phyloP scores from a whole-genome alignment of 23 tunicate genomes.

The Trididemnum clinides region DNA sequence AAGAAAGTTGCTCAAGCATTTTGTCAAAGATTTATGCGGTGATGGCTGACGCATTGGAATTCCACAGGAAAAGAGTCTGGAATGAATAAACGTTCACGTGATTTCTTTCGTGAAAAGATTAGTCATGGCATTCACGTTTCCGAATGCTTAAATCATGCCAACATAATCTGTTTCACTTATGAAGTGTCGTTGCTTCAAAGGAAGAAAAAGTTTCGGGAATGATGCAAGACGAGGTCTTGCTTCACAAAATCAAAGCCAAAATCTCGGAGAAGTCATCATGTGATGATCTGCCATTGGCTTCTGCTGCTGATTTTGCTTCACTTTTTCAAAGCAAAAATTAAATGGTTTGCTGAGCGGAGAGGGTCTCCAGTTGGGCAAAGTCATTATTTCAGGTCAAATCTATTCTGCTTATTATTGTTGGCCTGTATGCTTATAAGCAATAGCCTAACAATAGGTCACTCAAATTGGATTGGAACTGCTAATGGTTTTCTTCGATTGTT shows the following conservation, averaged over 20 bases:
- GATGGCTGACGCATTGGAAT: conserved; percentile 1
- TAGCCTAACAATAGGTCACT: too few relatives aligned
- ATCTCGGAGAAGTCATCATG: neutral
- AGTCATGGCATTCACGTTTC: neutral
- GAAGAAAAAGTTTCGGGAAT: neutral
- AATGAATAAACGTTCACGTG: neutral
- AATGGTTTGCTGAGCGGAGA: neutral
- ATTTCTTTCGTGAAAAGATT: neutral
- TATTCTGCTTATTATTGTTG: neutral
- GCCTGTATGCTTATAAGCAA: too few relatives aligned
- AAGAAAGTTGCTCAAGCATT: neutral
- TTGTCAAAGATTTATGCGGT: neutral
- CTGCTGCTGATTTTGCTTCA: neutral
- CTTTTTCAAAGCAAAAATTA: neutral
- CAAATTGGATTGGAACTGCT: too few relatives aligned
- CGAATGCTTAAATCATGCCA: neutral
- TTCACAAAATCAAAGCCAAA: neutral
- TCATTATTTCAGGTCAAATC: neutral
- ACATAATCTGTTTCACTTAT: too few relatives aligned
- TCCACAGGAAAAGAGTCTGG: neutral
- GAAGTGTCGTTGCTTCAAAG: too few relatives aligned
- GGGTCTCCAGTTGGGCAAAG: neutral
- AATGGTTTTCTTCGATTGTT: too few relatives aligned
- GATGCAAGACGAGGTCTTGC: neutral
- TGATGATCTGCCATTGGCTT: neutral